Evolutionary conservation across 2,113 vertebrate species (phyloP).

Genomic region (Chunga burmeisteri): DNA sequence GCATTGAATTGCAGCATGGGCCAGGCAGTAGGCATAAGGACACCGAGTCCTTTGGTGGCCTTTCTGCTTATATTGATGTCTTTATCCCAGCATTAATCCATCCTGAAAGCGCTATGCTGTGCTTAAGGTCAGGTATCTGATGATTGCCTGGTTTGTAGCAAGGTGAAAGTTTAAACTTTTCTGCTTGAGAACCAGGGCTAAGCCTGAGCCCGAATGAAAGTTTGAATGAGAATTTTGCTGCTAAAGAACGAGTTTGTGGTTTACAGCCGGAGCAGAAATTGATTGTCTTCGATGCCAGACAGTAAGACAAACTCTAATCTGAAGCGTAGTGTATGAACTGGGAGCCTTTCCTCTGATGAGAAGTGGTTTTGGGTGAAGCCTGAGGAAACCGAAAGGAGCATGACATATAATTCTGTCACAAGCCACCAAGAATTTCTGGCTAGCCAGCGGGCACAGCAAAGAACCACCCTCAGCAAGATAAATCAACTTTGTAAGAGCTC

Average conservation of each 20-base stretch:
- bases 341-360: neutral
- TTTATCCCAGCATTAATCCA: neutral
- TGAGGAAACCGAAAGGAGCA: neutral
- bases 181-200: neutral
- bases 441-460: neutral
- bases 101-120: neutral
- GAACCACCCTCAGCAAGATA: neutral
- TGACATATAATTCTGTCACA: neutral
- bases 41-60: neutral
- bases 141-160: neutral
- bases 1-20: neutral
- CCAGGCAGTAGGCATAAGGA: neutral
- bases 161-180: neutral
- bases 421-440: slow-evolving; percentile 13
- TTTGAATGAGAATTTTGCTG: neutral
- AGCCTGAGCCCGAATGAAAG: neutral
- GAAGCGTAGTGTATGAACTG: neutral
- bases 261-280: neutral
- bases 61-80: neutral
- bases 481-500: neutral
- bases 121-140: neutral
- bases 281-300: neutral
- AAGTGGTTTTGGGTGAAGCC: neutral
- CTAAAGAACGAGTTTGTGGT: neutral
- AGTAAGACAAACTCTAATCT: neutral